A percentile compares a stretch with the other conserved stretches of the same genome.
These are phyloP conservation scores for Solen grandis DNA, from an alignment of 1,140 invertebrate species.

Conservation along the genomic window DNA sequence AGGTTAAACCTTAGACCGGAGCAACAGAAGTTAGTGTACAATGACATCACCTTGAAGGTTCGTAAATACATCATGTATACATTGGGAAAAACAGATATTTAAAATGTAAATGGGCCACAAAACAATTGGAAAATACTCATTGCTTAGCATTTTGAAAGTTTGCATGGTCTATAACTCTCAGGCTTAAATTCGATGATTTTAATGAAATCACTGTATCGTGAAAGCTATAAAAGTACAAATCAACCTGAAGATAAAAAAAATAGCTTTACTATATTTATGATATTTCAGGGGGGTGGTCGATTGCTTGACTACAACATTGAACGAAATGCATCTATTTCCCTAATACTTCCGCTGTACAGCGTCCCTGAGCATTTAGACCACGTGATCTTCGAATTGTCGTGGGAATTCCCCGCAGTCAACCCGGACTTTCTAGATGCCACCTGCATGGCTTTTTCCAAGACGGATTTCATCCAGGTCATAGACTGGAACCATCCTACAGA, in stretches of 20 bases:
- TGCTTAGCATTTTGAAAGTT: too few relatives aligned
- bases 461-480: too few relatives aligned
- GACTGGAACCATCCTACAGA: background rate
- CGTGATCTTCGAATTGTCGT: constrained; percentile 19
- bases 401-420: constrained; percentile 19
- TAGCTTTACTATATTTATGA: too few relatives aligned
- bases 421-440: constrained; percentile 28
- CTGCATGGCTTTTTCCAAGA: constrained; percentile 6
- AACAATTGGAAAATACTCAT: too few relatives aligned
- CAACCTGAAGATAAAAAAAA: too few relatives aligned
- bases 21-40: constrained; percentile 7
- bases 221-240: too few relatives aligned
- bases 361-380: constrained; percentile 23
- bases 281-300: background rate
- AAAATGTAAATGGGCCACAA: too few relatives aligned
- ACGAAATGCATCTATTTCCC: background rate
- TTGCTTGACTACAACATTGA: background rate
- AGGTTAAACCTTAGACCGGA: background rate
- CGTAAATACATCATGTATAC: too few relatives aligned
- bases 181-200: too few relatives aligned
- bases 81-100: too few relatives aligned
- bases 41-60: constrained; percentile 3
- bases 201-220: too few relatives aligned
- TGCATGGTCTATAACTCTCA: too few relatives aligned
- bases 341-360: constrained; percentile 18